Evolutionary conservation across 2,113 vertebrate genomes (phyloP), one percentile per base, ranked within the genome.

Genomic region (Aphyosemion australe): DNA sequence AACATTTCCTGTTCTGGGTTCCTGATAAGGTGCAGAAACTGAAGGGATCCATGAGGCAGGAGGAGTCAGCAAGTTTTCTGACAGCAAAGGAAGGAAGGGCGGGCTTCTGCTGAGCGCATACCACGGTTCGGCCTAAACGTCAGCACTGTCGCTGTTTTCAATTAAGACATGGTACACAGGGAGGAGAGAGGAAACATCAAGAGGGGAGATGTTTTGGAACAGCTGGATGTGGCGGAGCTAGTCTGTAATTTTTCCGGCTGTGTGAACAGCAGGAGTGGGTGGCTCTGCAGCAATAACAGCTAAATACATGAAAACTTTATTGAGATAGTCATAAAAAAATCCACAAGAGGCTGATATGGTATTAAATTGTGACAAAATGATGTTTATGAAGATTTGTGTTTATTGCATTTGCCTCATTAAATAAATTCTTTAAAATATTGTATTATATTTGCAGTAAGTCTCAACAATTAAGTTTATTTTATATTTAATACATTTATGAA

Each of bases 71-170:
- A 26, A 26, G 49, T 51, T 51, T 72, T 73, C 19, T 48, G 71
- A 82, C 72, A 78, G 76, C 15, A 4, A 66, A 82, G 71, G 85
- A 85, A 73, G 79, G 69, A 72, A 75, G 78, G 59, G 55, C 57
- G 5, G 59, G 11, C 32, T 61, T 74, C 43, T 41, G 53, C 56
- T 61, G 14, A 42, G 56, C 15, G 8, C 69, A 85, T 59, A 79
- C 65, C 79, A 42, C 26, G 39, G 52, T 59, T 65, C 45, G 16
- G 67, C 60, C 68, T 34, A 60, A 71, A 79, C 67, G 83, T 84
- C 84, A 84, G 68, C 74, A 15, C 61, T 18, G 26, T 65, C 54
- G 61, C 80, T 89, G 84, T 47, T 87, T 86, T 67, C 68, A 83
- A 86, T 89, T 82, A 86, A 64, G 62, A 51, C 39, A n/a, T 1